These are phyloP conservation scores for Lutjanus erythropterus DNA, from an alignment of 2,113 vertebrate genomes.

Conservation along the genomic window DNA sequence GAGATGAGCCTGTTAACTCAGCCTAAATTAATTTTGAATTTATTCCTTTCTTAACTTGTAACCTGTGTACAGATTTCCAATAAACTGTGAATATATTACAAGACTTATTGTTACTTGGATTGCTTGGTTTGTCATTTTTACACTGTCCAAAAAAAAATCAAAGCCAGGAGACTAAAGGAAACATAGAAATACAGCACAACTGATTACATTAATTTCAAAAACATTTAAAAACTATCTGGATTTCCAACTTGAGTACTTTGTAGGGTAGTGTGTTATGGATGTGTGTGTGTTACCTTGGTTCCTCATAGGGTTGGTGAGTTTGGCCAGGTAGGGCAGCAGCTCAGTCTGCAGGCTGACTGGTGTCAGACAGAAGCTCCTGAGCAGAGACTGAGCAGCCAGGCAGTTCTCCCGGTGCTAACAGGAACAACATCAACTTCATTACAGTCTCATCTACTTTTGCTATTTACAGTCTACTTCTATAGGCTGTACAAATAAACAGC, in stretches of 20 bases:
- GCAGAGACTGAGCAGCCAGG: conserved; percentile 89
- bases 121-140: too few relatives aligned
- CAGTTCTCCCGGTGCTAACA: conserved; percentile 93
- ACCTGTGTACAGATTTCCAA: too few relatives aligned
- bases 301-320: conserved; percentile 92
- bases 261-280: neutral
- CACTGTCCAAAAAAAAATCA: neutral
- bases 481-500: neutral
- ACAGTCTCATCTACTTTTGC: neutral
- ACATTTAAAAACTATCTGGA: neutral
- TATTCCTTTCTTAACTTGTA: too few relatives aligned
- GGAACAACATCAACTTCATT: conserved; percentile 5
- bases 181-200: neutral
- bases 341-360: conserved; percentile 91
- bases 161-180: neutral
- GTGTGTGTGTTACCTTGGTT: conserved; percentile 88
- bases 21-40: too few relatives aligned
- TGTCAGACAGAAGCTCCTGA: conserved; percentile 92
- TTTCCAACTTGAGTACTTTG: neutral
- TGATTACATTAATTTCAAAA: neutral
- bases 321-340: conserved; percentile 92
- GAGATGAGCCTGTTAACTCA: too few relatives aligned
- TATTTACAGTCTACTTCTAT: neutral
- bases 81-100: too few relatives aligned
- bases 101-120: too few relatives aligned